Percentiles rank a stretch among this genome's conserved stretches.
These are phyloP conservation scores for Neopipo cinnamomea DNA, from an alignment of 2,113 vertebrate species.

Conservation along the genomic window DNA sequence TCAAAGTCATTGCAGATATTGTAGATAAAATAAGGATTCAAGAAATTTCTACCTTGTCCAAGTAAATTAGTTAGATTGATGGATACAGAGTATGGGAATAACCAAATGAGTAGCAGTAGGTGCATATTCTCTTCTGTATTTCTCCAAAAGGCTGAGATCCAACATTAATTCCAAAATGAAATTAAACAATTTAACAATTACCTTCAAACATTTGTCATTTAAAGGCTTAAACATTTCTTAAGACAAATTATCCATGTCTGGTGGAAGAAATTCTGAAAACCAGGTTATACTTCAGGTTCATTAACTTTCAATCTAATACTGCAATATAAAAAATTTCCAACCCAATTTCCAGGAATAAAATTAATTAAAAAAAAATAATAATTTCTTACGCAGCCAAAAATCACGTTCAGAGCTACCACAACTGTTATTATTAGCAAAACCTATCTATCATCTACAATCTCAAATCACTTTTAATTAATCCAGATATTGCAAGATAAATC, in stretches of 20 bases:
- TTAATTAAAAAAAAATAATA: too few relatives aligned
- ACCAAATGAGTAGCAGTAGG: not conserved
- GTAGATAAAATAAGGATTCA: not conserved
- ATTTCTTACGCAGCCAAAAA: not conserved
- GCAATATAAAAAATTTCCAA: constrained; percentile 50
- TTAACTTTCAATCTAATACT: constrained; percentile 34
- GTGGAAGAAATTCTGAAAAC: constrained; percentile 51
- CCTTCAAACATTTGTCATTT: constrained; percentile 49
- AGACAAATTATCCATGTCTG: constrained; percentile 42
- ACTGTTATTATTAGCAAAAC: not conserved
- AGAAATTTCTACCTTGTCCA: not conserved
- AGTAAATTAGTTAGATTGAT: not conserved
- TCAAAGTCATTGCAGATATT: not conserved
- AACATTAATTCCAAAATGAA: not conserved
- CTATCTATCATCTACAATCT: constrained; percentile 6
- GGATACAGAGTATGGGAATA: not conserved
- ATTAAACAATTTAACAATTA: constrained; percentile 21
- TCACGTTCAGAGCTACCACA: not conserved
- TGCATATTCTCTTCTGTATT: not conserved
- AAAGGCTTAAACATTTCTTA: constrained; percentile 10
- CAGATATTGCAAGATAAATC: constrained; percentile 8
- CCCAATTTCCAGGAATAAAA: constrained; percentile 16
- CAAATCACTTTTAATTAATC: constrained; percentile 54
- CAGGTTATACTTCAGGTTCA: constrained; percentile 40
- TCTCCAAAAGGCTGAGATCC: not conserved